Evolutionary conservation across 2,797 vertebrate genomes (phyloP).

Genomic region (Anabas testudineus): DNA sequence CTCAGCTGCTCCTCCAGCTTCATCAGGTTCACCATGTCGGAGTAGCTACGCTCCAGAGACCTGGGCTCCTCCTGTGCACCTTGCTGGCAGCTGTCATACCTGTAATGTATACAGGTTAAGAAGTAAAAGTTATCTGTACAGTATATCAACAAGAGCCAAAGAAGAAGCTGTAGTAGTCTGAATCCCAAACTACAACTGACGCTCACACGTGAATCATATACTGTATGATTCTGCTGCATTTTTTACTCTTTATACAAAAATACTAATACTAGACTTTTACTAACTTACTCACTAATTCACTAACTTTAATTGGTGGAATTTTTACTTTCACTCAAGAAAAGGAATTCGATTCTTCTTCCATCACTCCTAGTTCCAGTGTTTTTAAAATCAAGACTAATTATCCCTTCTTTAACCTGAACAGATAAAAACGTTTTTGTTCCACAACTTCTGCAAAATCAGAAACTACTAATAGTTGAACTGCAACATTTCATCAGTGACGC

Average conservation of each 20-base stretch:
- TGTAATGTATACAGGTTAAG: not conserved
- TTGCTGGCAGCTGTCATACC: conserved; percentile 83
- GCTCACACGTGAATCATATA: too few relatives aligned
- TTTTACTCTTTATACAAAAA: too few relatives aligned
- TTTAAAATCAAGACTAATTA: not conserved
- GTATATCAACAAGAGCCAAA: not conserved
- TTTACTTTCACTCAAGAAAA: not conserved
- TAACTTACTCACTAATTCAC: too few relatives aligned
- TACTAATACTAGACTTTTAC: too few relatives aligned
- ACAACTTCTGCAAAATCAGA: not conserved
- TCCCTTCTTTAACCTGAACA: not conserved
- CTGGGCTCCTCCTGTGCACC: conserved; percentile 83
- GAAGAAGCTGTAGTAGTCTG: too few relatives aligned
- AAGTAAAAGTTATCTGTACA: not conserved
- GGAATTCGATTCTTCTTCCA: not conserved
- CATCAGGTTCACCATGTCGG: conserved; percentile 98
- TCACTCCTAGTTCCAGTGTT: not conserved
- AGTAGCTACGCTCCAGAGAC: conserved; percentile 93
- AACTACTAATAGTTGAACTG: not conserved
- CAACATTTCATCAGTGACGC: not conserved
- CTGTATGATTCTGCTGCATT: too few relatives aligned
- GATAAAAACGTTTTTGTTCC: not conserved
- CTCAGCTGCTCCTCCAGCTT: conserved; percentile 97
- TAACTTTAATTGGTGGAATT: too few relatives aligned
- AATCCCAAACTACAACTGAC: too few relatives aligned